These are phyloP conservation scores for Athene noctua DNA, from an alignment of 2,113 vertebrate species.

Conservation along the genomic window DNA sequence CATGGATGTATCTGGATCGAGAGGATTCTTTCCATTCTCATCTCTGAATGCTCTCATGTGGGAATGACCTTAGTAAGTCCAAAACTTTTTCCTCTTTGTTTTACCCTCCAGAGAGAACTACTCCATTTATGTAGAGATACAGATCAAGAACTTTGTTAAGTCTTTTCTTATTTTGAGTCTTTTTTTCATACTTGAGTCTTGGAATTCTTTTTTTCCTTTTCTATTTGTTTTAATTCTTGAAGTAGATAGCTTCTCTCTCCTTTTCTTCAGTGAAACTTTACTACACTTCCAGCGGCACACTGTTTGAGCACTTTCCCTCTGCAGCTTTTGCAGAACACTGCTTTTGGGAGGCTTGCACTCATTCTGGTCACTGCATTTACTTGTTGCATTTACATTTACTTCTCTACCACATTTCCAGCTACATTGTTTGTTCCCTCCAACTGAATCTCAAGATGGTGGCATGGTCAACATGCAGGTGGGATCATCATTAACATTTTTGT, in stretches of 20 bases:
- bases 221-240: background rate
- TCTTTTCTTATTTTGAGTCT: background rate
- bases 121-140: background rate
- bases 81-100: background rate
- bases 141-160: background rate
- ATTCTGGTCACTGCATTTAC: background rate
- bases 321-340: background rate
- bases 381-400: background rate
- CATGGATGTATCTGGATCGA: constrained; percentile 23
- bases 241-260: background rate
- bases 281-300: background rate
- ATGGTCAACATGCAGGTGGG: background rate
- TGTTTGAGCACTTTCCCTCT: background rate
- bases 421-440: background rate
- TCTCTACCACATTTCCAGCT: background rate
- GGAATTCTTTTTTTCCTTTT: background rate
- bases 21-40: background rate
- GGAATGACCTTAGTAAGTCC: constrained; percentile 55
- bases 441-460: background rate
- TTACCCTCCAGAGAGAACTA: constrained; percentile 12
- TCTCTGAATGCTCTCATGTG: constrained; percentile 35
- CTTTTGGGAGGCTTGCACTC: background rate
- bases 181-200: background rate
- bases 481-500: background rate
- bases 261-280: background rate